Evolutionary conservation across 2,113 vertebrate species (phyloP), one percentile per base, ranked within the genome.

Genomic region (Salvelinus namaycush): DNA sequence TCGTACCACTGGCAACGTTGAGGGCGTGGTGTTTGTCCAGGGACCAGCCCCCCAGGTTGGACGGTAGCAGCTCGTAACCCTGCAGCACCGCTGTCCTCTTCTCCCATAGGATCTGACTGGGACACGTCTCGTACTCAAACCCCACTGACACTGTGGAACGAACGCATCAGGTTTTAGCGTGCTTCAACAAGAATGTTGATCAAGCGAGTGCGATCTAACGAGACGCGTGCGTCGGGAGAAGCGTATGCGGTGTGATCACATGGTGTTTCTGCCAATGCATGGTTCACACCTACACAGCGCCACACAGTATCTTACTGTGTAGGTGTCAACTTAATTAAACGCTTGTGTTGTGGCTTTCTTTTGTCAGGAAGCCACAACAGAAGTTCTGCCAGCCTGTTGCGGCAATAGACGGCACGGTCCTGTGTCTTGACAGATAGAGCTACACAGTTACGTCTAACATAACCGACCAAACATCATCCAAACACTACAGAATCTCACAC

Each of bases 1-100:
- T 87, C 94, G 64, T 90, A 97, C 95, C 95, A 18, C 93, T 96
- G 86, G 92, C 95, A 65, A 95, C 86, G 29, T 97, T 96, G 73
- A 97, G 93, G 11, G 94, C 89, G 70, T 97, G 96, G 76, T 97
- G 96, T 76, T 96, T 96, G 86, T 97, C 95, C 89, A 97, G 87
- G 18, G 95, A 96, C 96, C 96, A 97, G 39, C 95, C 95, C 0
- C 96, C 96, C 16, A 97, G 90, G 86, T 95, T 95, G 51, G 95
- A 95, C 5, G 96, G 95, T 69, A 95, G 95, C 85, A 97, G 92
- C 87, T 97, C 96, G 64, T 95, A 97, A n/a, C 95, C 95, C 83
- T 97, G 96, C 59, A 97, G 93, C 48, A 95, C 80, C 0, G 94
- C 93, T 1, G 94, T 96, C 82, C 96, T 94, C 81, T 96, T 96